Conservation (phyloP, 2,113 vertebrate species). For the Psittacula cyanocephala region DNA sequence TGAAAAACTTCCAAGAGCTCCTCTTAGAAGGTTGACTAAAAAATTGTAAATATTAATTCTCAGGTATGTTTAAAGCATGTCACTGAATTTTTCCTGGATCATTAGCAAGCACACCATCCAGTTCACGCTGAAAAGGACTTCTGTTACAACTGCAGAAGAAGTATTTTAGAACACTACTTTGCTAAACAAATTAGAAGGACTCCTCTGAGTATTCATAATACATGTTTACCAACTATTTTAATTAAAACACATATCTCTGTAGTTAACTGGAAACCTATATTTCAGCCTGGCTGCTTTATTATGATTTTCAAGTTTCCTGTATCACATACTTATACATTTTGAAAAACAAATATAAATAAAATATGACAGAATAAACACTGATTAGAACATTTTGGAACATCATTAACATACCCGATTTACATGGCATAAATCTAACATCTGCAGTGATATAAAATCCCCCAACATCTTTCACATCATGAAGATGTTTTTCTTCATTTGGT, state of each 20-base stretch:
- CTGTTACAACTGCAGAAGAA: background rate
- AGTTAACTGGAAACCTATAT: background rate
- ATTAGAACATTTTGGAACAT: background rate
- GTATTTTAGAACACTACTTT: background rate
- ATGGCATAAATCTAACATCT: background rate
- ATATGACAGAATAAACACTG: background rate
- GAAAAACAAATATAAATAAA: conserved; percentile 7
- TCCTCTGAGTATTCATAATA: background rate
- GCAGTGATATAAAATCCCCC: background rate
- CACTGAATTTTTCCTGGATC: background rate
- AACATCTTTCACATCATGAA: background rate
- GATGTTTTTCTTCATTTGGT: background rate
- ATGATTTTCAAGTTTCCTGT: background rate
- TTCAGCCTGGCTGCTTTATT: background rate
- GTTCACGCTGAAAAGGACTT: background rate
- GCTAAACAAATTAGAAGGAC: background rate
- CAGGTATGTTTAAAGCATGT: background rate
- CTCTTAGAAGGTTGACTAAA: background rate
- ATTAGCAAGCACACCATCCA: background rate
- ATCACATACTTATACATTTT: background rate
- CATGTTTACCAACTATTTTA: background rate
- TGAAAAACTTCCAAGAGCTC: background rate
- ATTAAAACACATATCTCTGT: background rate
- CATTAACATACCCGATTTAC: background rate
- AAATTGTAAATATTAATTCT: background rate